Conservation (phyloP, 2,113 vertebrate species). For the Corydoras maculifer region DNA sequence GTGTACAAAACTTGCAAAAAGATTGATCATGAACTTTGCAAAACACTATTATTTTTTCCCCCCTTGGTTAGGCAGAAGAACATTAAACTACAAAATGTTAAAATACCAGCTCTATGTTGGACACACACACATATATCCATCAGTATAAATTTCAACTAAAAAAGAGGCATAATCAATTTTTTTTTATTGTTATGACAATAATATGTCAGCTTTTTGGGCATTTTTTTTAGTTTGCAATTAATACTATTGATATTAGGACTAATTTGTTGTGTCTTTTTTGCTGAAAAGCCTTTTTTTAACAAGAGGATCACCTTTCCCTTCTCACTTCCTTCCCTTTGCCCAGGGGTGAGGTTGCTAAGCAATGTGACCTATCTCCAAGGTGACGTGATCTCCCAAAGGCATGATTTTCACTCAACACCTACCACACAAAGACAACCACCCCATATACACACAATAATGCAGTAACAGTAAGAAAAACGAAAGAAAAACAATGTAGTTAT, state of each 20-base stretch:
- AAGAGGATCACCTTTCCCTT: conserved; percentile 57
- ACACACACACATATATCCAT: too few relatives aligned
- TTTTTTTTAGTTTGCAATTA: too few relatives aligned
- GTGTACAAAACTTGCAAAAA: not conserved
- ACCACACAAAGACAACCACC: conserved; percentile 43
- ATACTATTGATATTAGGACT: conserved; percentile 12
- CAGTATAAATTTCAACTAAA: too few relatives aligned
- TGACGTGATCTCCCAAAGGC: conserved; percentile 52
- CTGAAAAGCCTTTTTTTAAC: conserved; percentile 49
- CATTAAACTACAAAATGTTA: too few relatives aligned
- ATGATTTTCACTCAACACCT: conserved; percentile 58
- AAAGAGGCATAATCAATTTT: too few relatives aligned
- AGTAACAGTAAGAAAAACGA: conserved; percentile 7
- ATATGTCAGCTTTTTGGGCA: too few relatives aligned
- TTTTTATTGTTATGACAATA: too few relatives aligned
- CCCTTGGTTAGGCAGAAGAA: too few relatives aligned
- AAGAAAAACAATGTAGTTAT: not conserved
- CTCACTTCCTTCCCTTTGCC: conserved; percentile 50
- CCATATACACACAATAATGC: conserved; percentile 26
- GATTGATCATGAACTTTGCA: not conserved
- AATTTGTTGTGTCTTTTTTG: conserved; percentile 31
- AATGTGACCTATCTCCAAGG: conserved; percentile 54
- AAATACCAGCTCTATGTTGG: too few relatives aligned
- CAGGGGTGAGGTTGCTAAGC: conserved; percentile 58
- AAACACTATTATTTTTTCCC: not conserved